Evolutionary conservation across 2,113 vertebrate species (phyloP), one percentile per base, ranked within the genome.

Genomic region (Hystrix cristata): DNA sequence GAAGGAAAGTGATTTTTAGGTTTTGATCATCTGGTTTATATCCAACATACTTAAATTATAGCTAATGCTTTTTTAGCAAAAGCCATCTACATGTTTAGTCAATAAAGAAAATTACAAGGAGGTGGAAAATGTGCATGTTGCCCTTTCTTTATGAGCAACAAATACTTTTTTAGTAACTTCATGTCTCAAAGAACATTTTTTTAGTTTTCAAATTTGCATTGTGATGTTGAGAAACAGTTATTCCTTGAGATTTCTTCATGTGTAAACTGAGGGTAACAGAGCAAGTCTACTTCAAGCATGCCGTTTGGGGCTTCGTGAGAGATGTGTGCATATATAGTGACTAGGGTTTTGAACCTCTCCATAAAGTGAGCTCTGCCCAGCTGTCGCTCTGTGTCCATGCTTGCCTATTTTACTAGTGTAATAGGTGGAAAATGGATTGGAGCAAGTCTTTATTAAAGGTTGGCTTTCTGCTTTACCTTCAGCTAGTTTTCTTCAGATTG

Each of bases 161-260:
- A 72, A 10, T 94, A 87, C 12, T 29, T 79, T 93, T 87, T 83
- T 65, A 59, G 31, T 78, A 18, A 34, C 43, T 71, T 38, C 14
- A 67, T 84, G n/a, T 88, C 25, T 80, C 12, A 81, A 60, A 16
- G 64, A 91, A 57, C 38, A 74, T 64, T 83, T 65, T 69, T 14
- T 69, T 29, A 69, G 34, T 69, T 69, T 69, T 14, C 10, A 87
- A 86, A 95, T 83, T 95, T 91, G 43, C n/a, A 82, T 95, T 79
- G 43, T 93, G 34, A 96, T 38, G 84, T 48, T 80, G 83, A 95
- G 38, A 83, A 92, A 81, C 21, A 87, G 0, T 90, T 93, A 55
- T 29, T 90, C 6, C 23, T 5, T 89, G 69, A 83, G 51, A 71
- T 85, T 88, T 88, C 51, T 94, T 65, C 29, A 11, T 85, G 10